Base-by-base conservation (phyloP, 2,797 vertebrate species). In the Lithobates pipiens region DNA sequence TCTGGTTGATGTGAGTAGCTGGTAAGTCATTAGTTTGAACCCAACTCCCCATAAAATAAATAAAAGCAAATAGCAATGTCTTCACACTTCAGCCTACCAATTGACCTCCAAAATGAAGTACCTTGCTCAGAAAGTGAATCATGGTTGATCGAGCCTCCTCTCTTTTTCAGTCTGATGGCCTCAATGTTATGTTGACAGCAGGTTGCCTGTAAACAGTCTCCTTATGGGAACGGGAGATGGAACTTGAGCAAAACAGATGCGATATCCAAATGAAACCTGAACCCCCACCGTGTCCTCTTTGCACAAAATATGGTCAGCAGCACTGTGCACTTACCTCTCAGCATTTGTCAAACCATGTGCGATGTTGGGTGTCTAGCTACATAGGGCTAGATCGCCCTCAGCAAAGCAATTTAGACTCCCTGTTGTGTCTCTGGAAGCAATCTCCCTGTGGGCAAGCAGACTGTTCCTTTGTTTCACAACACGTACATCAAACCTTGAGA, bases 391-490 rank as follows among this genome's bases (percentile, higher is more conserved):
- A 29, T 73, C 46, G 81, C 29, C 82, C 34, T 88, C 10, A 32
- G 27, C 44, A 1, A 85, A 67, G 13, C 36, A 46, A 85, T 70
- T 85, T 34, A 85, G 73, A 67, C 81, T 29, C 68, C 76, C 10
- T 0, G 76, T 86, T 67, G 11, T 87, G 1, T 78, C 88, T 88
- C 39, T 82, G 89, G 89, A 23, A 88, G 85, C 82, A 63, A 83
- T 36, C 88, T 89, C 23, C 83, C 69, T 25, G 27, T 87, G 79
- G 85, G 85, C 74, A 82, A 71, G 73, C 46, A 86, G 70, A 70
- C 73, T 32, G 78, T 54, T 57, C 54, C 76, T 88, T 15, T 89
- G 73, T 36, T 89, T 23, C 89, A 73, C 92, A 91, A 76, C 92
- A 86, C 15, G 83, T 72, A 70, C 42, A 72, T 87, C 73, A 88